Base-by-base conservation (phyloP, 1,140 invertebrate species). In the Eumaeus atala region DNA sequence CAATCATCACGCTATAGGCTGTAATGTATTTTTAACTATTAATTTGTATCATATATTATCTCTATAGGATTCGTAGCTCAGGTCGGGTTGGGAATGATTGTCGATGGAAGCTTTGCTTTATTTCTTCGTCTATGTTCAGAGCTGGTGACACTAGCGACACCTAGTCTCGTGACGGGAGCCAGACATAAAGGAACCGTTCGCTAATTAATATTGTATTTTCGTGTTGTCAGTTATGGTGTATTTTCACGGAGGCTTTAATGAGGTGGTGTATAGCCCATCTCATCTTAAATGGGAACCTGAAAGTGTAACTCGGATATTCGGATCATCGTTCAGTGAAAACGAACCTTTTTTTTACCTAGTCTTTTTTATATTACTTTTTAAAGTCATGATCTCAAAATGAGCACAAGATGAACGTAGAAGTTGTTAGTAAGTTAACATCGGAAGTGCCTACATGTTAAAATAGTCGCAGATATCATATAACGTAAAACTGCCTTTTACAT, bases 401-500 rank as follows among this genome's bases (percentile, higher is more conserved):
- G 12, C 40, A 7, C 21, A 14, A 28, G 21, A 28, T 28, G 21
- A 28, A 38, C 18, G 38, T 28, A 53, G 11, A 36, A 37, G 11
- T 51, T 51, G 33, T 36, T 35, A 16, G 40, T 59, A 58, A 53
- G 68, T 67, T 57, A 67, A 67, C 69, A 74, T 67, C 70, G 64
- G 61, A 84, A 83, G 80, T 86, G 83, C 83, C 83, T 86, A 58
- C 72, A 68, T 62, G 61, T 68, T 61, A 58, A 3, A 72, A 67
- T 65, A 70, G 67, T 64, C 72, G 59, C 38, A 63, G 59, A 71
- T 72, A 73, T 74, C 77, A 74, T 66, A 71, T 67, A 66, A 68
- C 67, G 61, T 75, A 73, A 72, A 74, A 73, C 71, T 72, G 77
- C 80, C 73, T 84, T 74, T 72, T 28, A 28, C 53, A 72, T 77